Evolutionary conservation across 2,888 invertebrate species (phyloP).

Genomic region (Cataglyphis rosenhaueri): DNA sequence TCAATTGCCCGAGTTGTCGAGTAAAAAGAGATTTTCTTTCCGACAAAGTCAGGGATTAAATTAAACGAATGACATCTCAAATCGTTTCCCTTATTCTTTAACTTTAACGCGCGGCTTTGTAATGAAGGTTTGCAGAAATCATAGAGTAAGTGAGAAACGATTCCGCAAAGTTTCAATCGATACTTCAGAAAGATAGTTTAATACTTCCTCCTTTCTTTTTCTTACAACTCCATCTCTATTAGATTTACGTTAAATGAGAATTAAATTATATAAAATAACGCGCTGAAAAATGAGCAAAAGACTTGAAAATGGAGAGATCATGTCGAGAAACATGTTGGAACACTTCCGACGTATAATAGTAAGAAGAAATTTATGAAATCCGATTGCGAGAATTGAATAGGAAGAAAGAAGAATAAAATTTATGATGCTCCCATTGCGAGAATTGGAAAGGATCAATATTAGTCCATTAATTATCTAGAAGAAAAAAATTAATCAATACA

Average conservation of each 20-base stretch:
- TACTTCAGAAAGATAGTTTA: constrained; percentile 14
- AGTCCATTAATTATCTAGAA: neutral
- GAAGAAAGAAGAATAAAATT: constrained; percentile 13
- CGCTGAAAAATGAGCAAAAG: constrained; percentile 4
- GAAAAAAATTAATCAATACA: constrained; percentile 12
- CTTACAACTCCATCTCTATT: neutral
- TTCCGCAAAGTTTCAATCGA: constrained; percentile 30
- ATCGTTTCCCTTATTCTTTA: neutral
- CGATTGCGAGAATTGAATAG: constrained; percentile 18
- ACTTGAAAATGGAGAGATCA: neutral
- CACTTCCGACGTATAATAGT: neutral
- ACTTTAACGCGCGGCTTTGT: neutral
- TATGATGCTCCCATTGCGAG: neutral
- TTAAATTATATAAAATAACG: constrained; percentile 2
- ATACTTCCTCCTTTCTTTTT: neutral
- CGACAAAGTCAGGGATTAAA: constrained; percentile 7
- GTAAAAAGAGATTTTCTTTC: neutral
- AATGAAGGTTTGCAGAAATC: neutral
- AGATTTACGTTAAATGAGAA: constrained; percentile 8
- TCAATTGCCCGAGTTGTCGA: neutral
- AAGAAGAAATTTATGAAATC: constrained; percentile 26
- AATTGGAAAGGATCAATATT: neutral
- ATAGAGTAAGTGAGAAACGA: constrained; percentile 35
- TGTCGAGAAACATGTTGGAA: neutral
- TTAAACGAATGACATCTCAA: constrained; percentile 13